Evolutionary conservation across 2,888 invertebrate species (phyloP), one percentile per base, ranked within the genome.

Genomic region (Physocephala rufipes): DNA sequence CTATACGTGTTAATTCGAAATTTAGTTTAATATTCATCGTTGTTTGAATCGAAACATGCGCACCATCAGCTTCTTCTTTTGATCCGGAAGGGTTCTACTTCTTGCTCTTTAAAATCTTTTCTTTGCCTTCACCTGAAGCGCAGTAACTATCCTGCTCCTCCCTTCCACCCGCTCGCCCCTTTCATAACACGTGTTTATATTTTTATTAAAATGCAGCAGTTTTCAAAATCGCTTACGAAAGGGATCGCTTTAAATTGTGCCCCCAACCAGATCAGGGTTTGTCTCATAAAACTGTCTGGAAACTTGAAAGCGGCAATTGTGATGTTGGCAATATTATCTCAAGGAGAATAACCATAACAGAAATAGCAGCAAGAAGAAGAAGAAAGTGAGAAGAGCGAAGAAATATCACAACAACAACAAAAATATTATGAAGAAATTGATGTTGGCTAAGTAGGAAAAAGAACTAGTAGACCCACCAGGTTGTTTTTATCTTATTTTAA

Each of bases 261-360:
- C 73, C 72, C 74, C 74, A 72, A 74, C 70, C 36, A 7, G 4
- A 36, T 36, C 36, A 9, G 36, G 36, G 5, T 36, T 74, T 74
- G 75, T 76, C 73, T 76, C 78, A 73, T 79, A 78, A 79, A 80
- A 74, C 75, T 79, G 80, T 80, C 79, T 80, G 79, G 78, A 73
- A 78, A 76, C 76, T 76, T 76, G 73, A 78, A 77, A 75, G 74
- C 53, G 19, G 53, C 36, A 26, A 28, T 66, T 74, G 72, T 72
- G 73, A 65, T 75, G 72, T 74, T 72, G 73, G 53, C 36, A 62
- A 36, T 36, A 36, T 36, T 36, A 36, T 4, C 36, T n/a, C n/a
- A n/a, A 62, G 36, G 43, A 36, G 16, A 36, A 30, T 12, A 28
- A 16, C 4, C n/a, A 28, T 19, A 59, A 61, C 21, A 26, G 30